Conservation (phyloP, 2,797 vertebrate genomes). For the Apogon hyalosoma region DNA sequence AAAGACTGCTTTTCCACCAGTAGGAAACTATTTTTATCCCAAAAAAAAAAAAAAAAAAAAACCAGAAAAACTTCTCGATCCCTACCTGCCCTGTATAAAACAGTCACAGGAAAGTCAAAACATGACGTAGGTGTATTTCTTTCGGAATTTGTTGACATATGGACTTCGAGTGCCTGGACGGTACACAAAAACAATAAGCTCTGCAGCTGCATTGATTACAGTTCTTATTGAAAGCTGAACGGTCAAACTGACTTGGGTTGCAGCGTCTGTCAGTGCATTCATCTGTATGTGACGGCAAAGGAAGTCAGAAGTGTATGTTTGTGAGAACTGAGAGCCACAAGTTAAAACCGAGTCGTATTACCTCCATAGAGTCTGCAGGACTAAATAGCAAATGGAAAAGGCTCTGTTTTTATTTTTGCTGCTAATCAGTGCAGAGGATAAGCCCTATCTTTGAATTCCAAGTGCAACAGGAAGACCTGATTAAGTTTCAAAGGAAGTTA, state of each 20-base stretch:
- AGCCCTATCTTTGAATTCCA: slow-evolving; percentile 71
- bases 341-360: slow-evolving; percentile 33
- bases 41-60: too few relatives aligned
- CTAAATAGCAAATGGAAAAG: slow-evolving; percentile 39
- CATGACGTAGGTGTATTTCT: neutral
- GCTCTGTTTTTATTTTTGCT: slow-evolving; percentile 67
- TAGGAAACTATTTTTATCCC: too few relatives aligned
- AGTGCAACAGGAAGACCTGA: slow-evolving; percentile 78
- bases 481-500: slow-evolving; percentile 74
- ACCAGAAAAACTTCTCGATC: too few relatives aligned
- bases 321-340: slow-evolving; percentile 3
- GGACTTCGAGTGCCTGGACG: neutral
- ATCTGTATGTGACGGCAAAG: slow-evolving; percentile 4
- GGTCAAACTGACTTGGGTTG: neutral
- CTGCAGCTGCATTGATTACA: neutral
- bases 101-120: neutral
- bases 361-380: slow-evolving; percentile 16
- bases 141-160: neutral
- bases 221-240: neutral
- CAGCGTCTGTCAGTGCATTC: slow-evolving; percentile 17
- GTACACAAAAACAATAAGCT: neutral
- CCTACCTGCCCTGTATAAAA: neutral
- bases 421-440: slow-evolving; percentile 66
- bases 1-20: too few relatives aligned
- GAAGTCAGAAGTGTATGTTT: slow-evolving; percentile 28